Evolutionary conservation across 2,113 vertebrate genomes (phyloP), one percentile per base, ranked within the genome.

Genomic region (Anseranas semipalmata): DNA sequence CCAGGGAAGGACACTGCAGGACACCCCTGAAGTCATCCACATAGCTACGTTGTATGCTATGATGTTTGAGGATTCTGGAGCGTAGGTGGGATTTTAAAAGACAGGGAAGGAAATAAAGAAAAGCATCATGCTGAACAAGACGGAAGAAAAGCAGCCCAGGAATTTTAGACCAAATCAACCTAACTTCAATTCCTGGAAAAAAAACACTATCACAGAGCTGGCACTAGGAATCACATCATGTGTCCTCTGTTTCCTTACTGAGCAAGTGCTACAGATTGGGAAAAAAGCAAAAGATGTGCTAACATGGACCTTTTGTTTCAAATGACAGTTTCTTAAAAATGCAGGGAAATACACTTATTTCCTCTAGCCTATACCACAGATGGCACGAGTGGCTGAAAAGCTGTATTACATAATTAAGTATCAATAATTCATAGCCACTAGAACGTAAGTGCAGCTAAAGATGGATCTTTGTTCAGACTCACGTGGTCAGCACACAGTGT

Each of bases 21-120:
- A 21, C 43, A 46, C 9, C 45, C 48, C 48, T 50, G 55, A 82
- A 43, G 35, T 43, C 48, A 70, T 19, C 65, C 24, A 50, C 35
- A 41, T 8, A 78, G 59, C 0, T 1, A 73, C 28, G 27, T 15
- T 28, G 25, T n/a, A 24, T 35, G 19, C 3, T 1, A 30, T 4
- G 62, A 48, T 32, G 33, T 46, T 59, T n/a, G 43, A 81, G 62
- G 50, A 76, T 35, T 76, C 37, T 59, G 81, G 37, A 35, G 33
- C 4, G 24, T 11, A 65, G 13, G 43, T 71, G 30, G 16, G 43
- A 59, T 65, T 71, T 75, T 58, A 45, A 68, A 68, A 75, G 41
- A 52, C 27, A 17, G 5, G 21, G 39, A 76, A 41, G 30, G 21
- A 50, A 76, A 53, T n/a, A 43, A 33, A 70, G 43, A n/a, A 67